A percentile compares a stretch with the other conserved stretches of the same genome.
These are phyloP conservation scores for Chrysolina americana DNA, from an alignment of 2,888 invertebrate species.

Conservation along the genomic window DNA sequence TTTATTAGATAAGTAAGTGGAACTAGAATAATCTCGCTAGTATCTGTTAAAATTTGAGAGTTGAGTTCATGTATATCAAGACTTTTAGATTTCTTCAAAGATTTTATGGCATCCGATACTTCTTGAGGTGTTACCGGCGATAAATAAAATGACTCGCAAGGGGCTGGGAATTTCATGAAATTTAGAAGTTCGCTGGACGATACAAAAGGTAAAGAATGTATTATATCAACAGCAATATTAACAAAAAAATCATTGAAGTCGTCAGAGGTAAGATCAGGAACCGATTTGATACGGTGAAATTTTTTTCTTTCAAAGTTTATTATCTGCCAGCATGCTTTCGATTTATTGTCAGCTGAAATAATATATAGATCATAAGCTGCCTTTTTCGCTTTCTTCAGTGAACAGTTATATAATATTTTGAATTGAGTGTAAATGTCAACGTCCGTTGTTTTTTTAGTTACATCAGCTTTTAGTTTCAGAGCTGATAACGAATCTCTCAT, in stretches of 20 bases:
- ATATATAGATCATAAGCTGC: conserved; percentile 11
- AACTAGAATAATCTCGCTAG: conserved; percentile 13
- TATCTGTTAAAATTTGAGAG: conserved; percentile 6
- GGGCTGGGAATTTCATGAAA: conserved; percentile 11
- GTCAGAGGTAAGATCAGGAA: conserved; percentile 13
- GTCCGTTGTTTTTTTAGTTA: neutral
- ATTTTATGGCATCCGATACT: conserved; percentile 13
- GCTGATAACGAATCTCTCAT: conserved; percentile 7
- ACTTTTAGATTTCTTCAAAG: neutral
- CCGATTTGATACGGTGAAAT: conserved; percentile 10
- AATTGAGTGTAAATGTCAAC: neutral
- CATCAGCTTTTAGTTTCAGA: conserved; percentile 1
- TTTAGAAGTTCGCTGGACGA: conserved; percentile 18
- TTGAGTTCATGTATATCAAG: conserved; percentile 16
- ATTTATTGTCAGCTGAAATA: neutral
- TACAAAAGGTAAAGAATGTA: conserved; percentile 4
- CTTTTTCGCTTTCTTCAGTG: conserved; percentile 7
- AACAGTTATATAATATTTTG: conserved; percentile 2
- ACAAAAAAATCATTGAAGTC: neutral
- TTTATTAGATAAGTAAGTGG: conserved; percentile 18
- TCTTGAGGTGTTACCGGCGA: neutral
- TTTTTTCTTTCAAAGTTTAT: conserved; percentile 25
- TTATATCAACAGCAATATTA: conserved; percentile 9
- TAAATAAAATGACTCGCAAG: neutral
- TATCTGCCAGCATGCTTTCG: conserved; percentile 14